phyloP scores from a whole-genome alignment of 2,888 invertebrate species.

The Minunthozetes semirufus region DNA sequence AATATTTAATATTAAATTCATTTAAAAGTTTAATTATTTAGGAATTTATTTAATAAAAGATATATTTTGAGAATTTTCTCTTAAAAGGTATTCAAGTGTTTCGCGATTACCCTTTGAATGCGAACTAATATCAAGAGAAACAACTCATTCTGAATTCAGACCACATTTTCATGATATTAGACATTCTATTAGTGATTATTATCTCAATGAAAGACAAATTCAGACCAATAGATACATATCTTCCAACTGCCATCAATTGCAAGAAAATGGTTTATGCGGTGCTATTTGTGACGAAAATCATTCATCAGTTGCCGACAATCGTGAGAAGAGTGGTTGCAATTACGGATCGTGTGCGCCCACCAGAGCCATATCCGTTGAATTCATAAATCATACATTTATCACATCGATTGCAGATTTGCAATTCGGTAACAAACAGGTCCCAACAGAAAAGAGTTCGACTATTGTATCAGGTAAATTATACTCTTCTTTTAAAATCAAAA shows the following conservation, averaged over 20 bases:
- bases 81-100: not conserved
- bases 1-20: no score
- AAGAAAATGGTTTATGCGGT: not conserved
- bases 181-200: constrained; percentile 9
- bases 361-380: constrained; percentile 37
- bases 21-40: no score
- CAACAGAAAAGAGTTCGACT: no score
- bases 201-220: not conserved
- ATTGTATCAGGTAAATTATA: no score
- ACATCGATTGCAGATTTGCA: constrained; percentile 38
- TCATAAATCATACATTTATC: constrained; percentile 37
- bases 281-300: not conserved
- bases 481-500: no score
- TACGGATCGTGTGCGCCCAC: constrained; percentile 35
- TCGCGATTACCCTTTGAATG: constrained; percentile 28
- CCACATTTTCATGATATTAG: not conserved
- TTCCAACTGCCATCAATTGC: no score
- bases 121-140: constrained; percentile 37
- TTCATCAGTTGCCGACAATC: not conserved
- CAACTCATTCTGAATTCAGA: constrained; percentile 6
- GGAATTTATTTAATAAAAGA: no score
- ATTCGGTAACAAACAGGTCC: no score
- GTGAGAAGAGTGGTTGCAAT: not conserved
- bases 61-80: no score
- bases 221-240: no score